Evolutionary conservation across 1,140 invertebrate species (phyloP), one percentile per base, ranked within the genome.

Genomic region (Ptiloglossa arizonensis): DNA sequence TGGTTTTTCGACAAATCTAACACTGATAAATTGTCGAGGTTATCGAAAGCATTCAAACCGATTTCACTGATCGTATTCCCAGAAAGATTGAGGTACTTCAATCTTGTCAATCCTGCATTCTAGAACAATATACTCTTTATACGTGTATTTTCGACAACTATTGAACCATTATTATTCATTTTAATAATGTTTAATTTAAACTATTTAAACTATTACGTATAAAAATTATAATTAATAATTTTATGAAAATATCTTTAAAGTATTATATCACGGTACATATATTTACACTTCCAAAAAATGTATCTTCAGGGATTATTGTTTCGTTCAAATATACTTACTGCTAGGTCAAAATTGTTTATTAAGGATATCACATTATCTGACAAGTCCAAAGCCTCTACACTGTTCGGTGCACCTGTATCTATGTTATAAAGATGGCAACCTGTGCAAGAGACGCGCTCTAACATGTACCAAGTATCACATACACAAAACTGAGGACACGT

Each of bases 31-130:
- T 90, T 80, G 0, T 60, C 57, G 6, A 92, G 74, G 24, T 84
- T 82, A 22, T 54, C 46, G 41, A 92, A 92, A 8, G 90, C 91
- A 8, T 78, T 57, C 17, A 86, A 27, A 5, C 79, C 84, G 44
- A 92, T 91, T 48, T 91, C 87, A 38, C 77, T 89, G 60, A 92
- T 91, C 11, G 82, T 62, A 57, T 92, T 92, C 22, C 63, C 52
- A 1, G 91, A 91, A 8, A 92, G 80, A 79, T 92, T 92, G 8
- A 92, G 77, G 24, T 89, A 91, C 41, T 82, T 89, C 5, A 92
- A 70, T 57, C 80, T 85, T n/a, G 85, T 87, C 17, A 91, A 64
- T 1, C 88, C 90, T 19, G 79, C 77, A 41, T 87, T 79, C 91
- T 92, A 81, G 5, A 87, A 88, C 8, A n/a, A 35, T 19, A 24